These are phyloP conservation scores for Upupa epops DNA, from an alignment of 2,113 vertebrate species.

Conservation along the genomic window DNA sequence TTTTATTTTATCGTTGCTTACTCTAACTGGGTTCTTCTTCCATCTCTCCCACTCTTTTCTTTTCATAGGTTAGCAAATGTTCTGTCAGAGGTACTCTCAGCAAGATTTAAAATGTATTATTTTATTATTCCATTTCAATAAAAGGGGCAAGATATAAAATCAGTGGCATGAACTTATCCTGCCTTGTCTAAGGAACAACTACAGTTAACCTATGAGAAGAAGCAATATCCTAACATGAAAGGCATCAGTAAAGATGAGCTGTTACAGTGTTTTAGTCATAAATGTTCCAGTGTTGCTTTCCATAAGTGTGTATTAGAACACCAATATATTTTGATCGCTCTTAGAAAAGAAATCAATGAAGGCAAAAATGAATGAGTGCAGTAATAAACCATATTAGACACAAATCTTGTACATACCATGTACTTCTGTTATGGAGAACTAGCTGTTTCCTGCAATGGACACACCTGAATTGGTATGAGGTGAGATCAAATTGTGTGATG, in stretches of 20 bases:
- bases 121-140: background rate
- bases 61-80: background rate
- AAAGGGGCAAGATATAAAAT: background rate
- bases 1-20: background rate
- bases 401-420: background rate
- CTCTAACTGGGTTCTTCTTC: background rate
- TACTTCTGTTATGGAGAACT: background rate
- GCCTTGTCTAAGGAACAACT: background rate
- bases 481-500: background rate
- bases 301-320: background rate
- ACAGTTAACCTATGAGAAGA: background rate
- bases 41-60: background rate
- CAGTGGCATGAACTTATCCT: background rate
- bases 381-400: background rate
- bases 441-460: background rate
- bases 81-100: background rate
- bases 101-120: background rate
- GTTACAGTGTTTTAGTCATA: background rate
- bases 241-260: background rate
- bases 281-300: background rate
- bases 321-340: background rate
- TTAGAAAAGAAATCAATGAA: background rate
- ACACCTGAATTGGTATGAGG: background rate
- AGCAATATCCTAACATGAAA: background rate
- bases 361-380: too few relatives aligned